These are phyloP conservation scores for Trissonchulus sp. DNA, from an alignment of 2,888 invertebrate genomes.

Conservation along the genomic window DNA sequence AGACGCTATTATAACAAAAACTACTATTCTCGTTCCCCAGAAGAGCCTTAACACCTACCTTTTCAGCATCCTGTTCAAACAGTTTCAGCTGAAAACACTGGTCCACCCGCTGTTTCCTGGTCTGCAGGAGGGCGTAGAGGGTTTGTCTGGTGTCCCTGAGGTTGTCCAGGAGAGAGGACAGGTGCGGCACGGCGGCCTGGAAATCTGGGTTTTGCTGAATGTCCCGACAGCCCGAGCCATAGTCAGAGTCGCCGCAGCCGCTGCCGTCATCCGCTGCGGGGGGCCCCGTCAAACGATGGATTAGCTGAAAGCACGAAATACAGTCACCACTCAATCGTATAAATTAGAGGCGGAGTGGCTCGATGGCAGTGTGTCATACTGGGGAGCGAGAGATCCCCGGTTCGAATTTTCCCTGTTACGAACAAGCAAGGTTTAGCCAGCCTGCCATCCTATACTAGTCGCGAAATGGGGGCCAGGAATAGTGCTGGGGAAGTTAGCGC, in stretches of 20 bases:
- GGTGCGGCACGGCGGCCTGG: constrained; percentile 54
- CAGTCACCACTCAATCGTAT: no score
- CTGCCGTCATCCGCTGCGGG: not conserved
- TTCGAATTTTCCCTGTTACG: no score
- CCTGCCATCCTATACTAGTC: no score
- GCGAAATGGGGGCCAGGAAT: no score
- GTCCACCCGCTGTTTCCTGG: constrained; percentile 84
- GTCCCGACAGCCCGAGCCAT: constrained; percentile 29
- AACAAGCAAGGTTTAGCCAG: no score
- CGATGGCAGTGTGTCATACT: no score
- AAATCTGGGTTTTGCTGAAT: constrained; percentile 62
- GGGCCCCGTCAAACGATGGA: constrained; percentile 29
- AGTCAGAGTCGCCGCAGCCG: constrained; percentile 30
- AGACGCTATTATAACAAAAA: no score
- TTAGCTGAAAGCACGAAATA: constrained; percentile 26
- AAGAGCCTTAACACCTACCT: constrained; percentile 61
- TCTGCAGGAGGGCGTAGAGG: constrained; percentile 85
- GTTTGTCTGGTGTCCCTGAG: constrained; percentile 63
- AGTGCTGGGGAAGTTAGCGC: no score
- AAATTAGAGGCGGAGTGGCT: no score
- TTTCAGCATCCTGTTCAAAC: constrained; percentile 95
- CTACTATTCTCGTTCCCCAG: no score
- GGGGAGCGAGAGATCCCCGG: no score
- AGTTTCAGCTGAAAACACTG: constrained; percentile 90
- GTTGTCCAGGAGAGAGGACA: constrained; percentile 59